Percentiles rank a stretch among this genome's conserved stretches.
phyloP scores from a whole-genome alignment of 2,888 invertebrate species.

The Sabatieria punctata region DNA sequence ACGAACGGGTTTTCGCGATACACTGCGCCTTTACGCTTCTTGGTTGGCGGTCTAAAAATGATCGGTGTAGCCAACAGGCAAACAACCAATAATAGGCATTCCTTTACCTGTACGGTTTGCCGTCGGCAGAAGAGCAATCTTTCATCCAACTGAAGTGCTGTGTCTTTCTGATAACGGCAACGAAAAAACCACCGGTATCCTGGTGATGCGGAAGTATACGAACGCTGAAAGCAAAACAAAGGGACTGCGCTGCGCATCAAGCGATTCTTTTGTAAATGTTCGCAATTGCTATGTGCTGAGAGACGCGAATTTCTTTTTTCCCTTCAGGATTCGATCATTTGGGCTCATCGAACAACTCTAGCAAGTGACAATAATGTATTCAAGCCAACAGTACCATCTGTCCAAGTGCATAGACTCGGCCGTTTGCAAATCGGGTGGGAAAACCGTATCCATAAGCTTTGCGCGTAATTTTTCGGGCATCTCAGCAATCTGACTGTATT shows the following conservation, averaged over 20 bases:
- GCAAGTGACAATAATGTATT: slow-evolving; percentile 68
- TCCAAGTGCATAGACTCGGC: slow-evolving; percentile 34
- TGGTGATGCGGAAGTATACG: slow-evolving; percentile 89
- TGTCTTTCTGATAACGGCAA: slow-evolving; percentile 59
- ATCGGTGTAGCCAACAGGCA: neutral
- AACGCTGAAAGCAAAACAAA: slow-evolving; percentile 45
- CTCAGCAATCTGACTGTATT: slow-evolving; percentile 49
- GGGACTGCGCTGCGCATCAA: too few relatives aligned
- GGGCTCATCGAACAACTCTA: slow-evolving; percentile 46
- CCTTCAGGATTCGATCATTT: too few relatives aligned
- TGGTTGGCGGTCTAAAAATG: slow-evolving; percentile 40
- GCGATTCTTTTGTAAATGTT: neutral
- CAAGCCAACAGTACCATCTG: slow-evolving; percentile 29
- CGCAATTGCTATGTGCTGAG: neutral
- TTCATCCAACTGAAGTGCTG: slow-evolving; percentile 3
- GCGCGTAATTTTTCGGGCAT: slow-evolving; percentile 48
- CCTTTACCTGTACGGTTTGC: too few relatives aligned
- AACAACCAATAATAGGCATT: too few relatives aligned
- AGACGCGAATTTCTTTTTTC: neutral
- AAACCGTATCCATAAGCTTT: slow-evolving; percentile 42
- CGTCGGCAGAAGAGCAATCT: slow-evolving; percentile 9
- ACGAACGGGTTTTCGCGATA: slow-evolving; percentile 92
- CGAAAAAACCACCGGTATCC: slow-evolving; percentile 94
- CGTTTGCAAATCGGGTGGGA: slow-evolving; percentile 50
- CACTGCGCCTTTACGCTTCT: slow-evolving; percentile 54